phyloP scores from a whole-genome alignment of 2,888 invertebrate genomes.

The Ochropleura plecta region DNA sequence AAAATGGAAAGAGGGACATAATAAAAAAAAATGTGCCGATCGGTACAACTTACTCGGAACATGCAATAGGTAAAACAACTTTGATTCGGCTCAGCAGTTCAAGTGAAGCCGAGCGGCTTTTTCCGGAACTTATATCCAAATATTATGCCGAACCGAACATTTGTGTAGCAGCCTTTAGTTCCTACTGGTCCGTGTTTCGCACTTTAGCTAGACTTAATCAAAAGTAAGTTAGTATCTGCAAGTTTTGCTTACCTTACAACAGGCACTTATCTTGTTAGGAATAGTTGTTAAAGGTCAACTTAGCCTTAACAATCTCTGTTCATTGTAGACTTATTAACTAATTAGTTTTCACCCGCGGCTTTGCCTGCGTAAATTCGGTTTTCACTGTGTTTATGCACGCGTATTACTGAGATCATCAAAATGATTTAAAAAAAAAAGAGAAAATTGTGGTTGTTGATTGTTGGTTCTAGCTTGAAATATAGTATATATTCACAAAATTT shows the following conservation, averaged over 20 bases:
- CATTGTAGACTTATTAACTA: not conserved
- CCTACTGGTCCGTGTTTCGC: not conserved
- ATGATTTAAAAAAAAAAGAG: no score
- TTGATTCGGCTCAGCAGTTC: not conserved
- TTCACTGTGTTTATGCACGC: no score
- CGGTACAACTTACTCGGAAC: not conserved
- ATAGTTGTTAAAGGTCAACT: constrained; percentile 14
- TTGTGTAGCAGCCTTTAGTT: not conserved
- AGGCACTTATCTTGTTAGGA: constrained; percentile 19
- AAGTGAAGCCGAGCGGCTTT: not conserved
- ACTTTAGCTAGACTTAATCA: constrained; percentile 18
- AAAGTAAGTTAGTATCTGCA: constrained; percentile 33
- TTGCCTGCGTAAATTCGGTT: not conserved
- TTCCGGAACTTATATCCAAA: not conserved
- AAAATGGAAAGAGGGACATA: not conserved
- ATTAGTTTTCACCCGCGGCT: not conserved
- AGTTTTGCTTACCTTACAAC: constrained; percentile 37
- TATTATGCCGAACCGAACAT: not conserved
- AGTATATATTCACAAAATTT: no score
- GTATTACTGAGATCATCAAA: no score
- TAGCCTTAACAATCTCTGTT: not conserved
- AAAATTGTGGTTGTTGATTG: no score
- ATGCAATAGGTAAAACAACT: not conserved
- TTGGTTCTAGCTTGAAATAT: no score
- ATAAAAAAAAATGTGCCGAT: not conserved